Base-by-base conservation (phyloP, 2,888 invertebrate genomes). In the Muschampia plurimacula region DNA sequence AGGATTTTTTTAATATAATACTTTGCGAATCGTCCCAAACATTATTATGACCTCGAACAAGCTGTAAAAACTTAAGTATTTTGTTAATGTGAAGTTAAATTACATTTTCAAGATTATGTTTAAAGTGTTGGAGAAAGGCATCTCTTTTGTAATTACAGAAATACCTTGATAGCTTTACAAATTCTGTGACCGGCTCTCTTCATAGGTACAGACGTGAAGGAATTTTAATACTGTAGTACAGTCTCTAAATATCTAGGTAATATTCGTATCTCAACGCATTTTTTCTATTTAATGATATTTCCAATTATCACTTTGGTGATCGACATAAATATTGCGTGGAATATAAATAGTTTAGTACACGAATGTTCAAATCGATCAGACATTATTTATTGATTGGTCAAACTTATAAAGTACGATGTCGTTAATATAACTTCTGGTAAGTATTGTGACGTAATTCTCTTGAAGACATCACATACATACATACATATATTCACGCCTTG, bases 111-210 rank as follows among this genome's bases (percentile, higher is more conserved):
- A 52, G 15, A 52, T 15, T 22, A 15, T 52, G 55, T 55, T 55
- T 52, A 52, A 52, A 15, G 22, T 63, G 41, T 63, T 62, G 15
- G 55, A 62, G 62, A 62, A 62, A 39, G 32, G 39, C 39, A 69
- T 39, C 57, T 49, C 59, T 71, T 44, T 57, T 59, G 36, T 71
- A 66, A 71, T 71, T 66, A 66, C 65, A 66, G 59, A 66, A 71
- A 71, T 71, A 71, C 57, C 65, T 70, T 65, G 49, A 66, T 64
- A 57, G 46, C 39, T 28, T 49, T 65, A 59, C 59, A 66, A 66
- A 57, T 70, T 65, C 59, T 15, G 71, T 59, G 46, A 65, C 65
- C 60, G 46, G 28, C 64, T 44, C 57, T 59, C 15, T 66, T 32
- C 65, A 71, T 60, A 62, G 62, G 39, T 66, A 71, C 59, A 65